Base-by-base conservation (phyloP, 2,113 vertebrate species). In the Mobula hypostoma region DNA sequence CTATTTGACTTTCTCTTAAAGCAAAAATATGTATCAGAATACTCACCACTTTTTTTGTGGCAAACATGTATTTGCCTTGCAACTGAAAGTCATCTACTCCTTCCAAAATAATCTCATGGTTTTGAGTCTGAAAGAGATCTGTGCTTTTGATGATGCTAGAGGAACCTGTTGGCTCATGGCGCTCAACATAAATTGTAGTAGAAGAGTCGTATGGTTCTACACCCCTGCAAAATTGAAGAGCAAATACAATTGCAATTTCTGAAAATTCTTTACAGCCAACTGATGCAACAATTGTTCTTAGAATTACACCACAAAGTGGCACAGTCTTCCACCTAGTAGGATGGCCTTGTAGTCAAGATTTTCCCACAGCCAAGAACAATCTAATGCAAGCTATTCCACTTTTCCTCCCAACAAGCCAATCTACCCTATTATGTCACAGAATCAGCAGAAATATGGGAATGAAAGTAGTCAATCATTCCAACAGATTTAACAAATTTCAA, bases 21-120 rank as follows among this genome's bases (percentile, higher is more conserved):
- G 0, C 77, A 32, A n/a, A 14, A 3, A 88, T 58, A 87, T 48
- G 36, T 77, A 63, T 61, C 1, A 21, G 61, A 63, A 90, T 1
- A 95, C 98, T 97, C 95, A 99, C 99, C 98, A 96, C 97, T 2
- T 97, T 97, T 95, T 97, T 99, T 2, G 99, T 99, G 36, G 99
- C 99, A 85, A 99, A 99, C 97, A 99, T 97, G 96, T 99, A 99
- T 94, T 98, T 99, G 96, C 99, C 99, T 82, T 98, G 96, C 83
- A 99, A 97, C 96, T 99, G 98, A 95, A 99, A 99, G 95, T 98
- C 98, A 88, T 98, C 97, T 0, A 98, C 98, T 0, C 98, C 97
- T 94, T 99, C 98, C 94, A 99, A 96, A 95, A 99, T 96, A 3
- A 99, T 94, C 2, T 96, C 97, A 94, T 97, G 98, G 95, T 98